These are phyloP conservation scores for Corvus cornix DNA, from an alignment of 2,113 vertebrate species.

Conservation along the genomic window DNA sequence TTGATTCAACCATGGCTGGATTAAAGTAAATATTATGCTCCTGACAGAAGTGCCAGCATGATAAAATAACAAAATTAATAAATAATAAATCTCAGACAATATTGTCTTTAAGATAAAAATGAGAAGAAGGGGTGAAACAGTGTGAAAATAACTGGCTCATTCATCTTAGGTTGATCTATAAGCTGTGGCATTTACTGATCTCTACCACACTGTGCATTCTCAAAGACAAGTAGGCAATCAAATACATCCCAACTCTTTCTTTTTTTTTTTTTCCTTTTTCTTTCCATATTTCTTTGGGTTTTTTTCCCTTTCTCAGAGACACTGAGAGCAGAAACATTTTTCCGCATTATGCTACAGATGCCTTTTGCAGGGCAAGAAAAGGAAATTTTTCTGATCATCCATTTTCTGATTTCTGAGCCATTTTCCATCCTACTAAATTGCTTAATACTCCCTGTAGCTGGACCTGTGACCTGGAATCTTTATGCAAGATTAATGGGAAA, in stretches of 20 bases:
- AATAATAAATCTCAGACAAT: not conserved
- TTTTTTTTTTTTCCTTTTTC: not conserved
- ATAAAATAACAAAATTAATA: constrained; percentile 2
- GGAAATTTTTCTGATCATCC: not conserved
- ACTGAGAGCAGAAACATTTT: not conserved
- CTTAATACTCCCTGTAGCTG: constrained; percentile 59
- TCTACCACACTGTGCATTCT: not conserved
- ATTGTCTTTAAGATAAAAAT: constrained; percentile 26
- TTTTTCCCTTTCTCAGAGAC: not conserved
- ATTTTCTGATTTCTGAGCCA: constrained; percentile 31
- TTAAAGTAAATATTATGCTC: not conserved
- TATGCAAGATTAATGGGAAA: constrained; percentile 68
- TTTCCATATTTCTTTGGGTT: not conserved
- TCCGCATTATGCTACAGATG: not conserved
- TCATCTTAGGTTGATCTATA: constrained; percentile 38
- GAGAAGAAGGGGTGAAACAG: not conserved
- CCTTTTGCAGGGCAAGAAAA: not conserved
- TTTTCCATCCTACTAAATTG: constrained; percentile 49
- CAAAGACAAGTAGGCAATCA: not conserved
- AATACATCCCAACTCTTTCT: not conserved
- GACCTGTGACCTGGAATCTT: constrained; percentile 67
- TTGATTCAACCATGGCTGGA: not conserved
- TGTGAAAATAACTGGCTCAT: constrained; percentile 31
- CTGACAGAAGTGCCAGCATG: not conserved
- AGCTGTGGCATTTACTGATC: constrained; percentile 8